These are phyloP conservation scores for Rhodeus uyekii DNA, from an alignment of 2,797 vertebrate genomes.

Conservation along the genomic window DNA sequence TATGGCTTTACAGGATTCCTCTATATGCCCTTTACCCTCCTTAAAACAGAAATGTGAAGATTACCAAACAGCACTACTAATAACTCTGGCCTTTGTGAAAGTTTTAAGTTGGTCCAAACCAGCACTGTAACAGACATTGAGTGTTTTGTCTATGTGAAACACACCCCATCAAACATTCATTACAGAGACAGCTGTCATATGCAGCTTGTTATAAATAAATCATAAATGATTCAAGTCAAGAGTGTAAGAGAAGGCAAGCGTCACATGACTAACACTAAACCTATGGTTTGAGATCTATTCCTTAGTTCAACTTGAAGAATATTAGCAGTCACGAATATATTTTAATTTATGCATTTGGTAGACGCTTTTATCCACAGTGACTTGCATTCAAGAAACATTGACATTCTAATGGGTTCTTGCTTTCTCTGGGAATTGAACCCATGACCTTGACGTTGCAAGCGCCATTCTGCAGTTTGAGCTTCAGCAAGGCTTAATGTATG, in stretches of 20 bases:
- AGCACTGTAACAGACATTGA: background rate
- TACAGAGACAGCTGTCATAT: conserved; percentile 25
- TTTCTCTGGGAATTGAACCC: too few relatives aligned
- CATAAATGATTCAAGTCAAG: conserved; percentile 16
- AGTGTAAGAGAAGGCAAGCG: background rate
- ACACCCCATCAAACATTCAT: conserved; percentile 36
- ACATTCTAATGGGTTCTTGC: too few relatives aligned
- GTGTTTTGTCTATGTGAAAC: background rate
- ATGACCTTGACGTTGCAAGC: too few relatives aligned
- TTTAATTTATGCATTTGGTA: too few relatives aligned
- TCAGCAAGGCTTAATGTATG: too few relatives aligned
- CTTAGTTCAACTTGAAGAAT: background rate
- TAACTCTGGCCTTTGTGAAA: background rate
- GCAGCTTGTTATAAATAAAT: conserved; percentile 27
- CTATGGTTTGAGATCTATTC: too few relatives aligned
- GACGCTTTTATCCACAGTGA: too few relatives aligned
- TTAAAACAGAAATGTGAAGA: background rate
- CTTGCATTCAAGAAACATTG: too few relatives aligned
- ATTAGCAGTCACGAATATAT: background rate
- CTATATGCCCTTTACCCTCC: conserved; percentile 1
- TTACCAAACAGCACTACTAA: background rate
- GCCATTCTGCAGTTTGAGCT: too few relatives aligned
- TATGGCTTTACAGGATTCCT: background rate
- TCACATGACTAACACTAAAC: background rate
- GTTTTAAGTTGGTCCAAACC: background rate